phyloP scores from a whole-genome alignment of 2,888 invertebrate genomes.

The Drosophila suboccidentalis region DNA sequence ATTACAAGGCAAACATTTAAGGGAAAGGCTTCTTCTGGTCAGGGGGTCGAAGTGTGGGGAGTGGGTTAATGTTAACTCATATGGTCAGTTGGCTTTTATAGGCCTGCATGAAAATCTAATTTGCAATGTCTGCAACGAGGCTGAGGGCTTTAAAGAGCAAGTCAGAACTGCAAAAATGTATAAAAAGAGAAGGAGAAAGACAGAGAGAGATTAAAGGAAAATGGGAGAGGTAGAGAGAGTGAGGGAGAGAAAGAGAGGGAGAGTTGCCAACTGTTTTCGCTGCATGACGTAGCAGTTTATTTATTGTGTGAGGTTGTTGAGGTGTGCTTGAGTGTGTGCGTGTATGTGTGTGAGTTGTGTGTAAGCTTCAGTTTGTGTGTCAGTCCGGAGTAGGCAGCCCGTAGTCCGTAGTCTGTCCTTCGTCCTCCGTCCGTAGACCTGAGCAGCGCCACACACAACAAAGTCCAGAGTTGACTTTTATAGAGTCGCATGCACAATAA shows the following conservation, averaged over 20 bases:
- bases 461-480: slow-evolving; percentile 84
- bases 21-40: slow-evolving; percentile 7
- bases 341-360: slow-evolving; percentile 52
- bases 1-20: slow-evolving; percentile 25
- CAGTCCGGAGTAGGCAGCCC: slow-evolving; percentile 42
- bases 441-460: slow-evolving; percentile 70
- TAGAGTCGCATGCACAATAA: slow-evolving; percentile 85
- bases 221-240: not conserved
- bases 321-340: slow-evolving; percentile 46
- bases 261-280: slow-evolving; percentile 58
- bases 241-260: not conserved
- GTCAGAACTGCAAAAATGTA: slow-evolving; percentile 4
- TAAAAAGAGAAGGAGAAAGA: not conserved
- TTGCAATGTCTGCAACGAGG: slow-evolving; percentile 44
- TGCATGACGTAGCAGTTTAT: slow-evolving; percentile 77
- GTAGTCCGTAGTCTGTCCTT: slow-evolving; percentile 3
- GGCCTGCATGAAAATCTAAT: slow-evolving; percentile 60
- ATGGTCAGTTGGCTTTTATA: slow-evolving; percentile 45
- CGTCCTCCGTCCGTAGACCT: slow-evolving; percentile 27
- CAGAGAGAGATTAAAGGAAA: not conserved
- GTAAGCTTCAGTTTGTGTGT: slow-evolving; percentile 52
- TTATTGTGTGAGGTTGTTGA: slow-evolving; percentile 72
- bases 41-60: not conserved
- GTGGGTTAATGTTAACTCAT: slow-evolving; percentile 18
- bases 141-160: slow-evolving; percentile 32